These are phyloP conservation scores for Pangasius djambal DNA, from an alignment of 2,797 vertebrate genomes.

Conservation along the genomic window DNA sequence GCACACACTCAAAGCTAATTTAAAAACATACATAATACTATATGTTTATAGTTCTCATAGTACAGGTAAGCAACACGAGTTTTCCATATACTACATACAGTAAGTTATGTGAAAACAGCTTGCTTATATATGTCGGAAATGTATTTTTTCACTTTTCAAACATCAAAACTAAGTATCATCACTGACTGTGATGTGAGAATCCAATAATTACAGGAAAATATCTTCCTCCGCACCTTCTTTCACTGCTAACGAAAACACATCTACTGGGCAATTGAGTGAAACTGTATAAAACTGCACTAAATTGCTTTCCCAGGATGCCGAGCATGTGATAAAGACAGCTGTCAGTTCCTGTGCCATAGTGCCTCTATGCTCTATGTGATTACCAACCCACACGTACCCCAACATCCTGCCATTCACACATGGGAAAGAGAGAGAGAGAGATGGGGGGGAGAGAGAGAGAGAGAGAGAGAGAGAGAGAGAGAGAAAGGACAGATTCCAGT, in stretches of 20 bases:
- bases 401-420: conserved; percentile 71
- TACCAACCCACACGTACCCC: conserved; percentile 73
- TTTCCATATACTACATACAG: background rate
- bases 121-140: background rate
- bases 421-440: conserved; percentile 58
- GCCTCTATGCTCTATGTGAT: conserved; percentile 60
- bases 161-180: conserved; percentile 9
- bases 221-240: conserved; percentile 42
- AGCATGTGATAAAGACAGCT: conserved; percentile 56
- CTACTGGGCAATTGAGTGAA: conserved; percentile 47
- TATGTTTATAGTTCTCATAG: background rate
- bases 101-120: conserved; percentile 1
- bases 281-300: conserved; percentile 44
- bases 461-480: conserved; percentile 61
- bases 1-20: conserved; percentile 23
- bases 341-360: conserved; percentile 61
- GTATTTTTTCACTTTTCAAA: conserved; percentile 16
- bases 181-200: conserved; percentile 9
- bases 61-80: background rate
- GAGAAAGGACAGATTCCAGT: conserved; percentile 70
- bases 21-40: background rate
- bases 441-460: conserved; percentile 57
- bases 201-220: conserved; percentile 20
- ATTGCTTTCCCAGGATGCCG: conserved; percentile 57
- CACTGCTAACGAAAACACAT: conserved; percentile 41